Conservation (phyloP, 2,113 vertebrate species). For the Cinclus cinclus region DNA sequence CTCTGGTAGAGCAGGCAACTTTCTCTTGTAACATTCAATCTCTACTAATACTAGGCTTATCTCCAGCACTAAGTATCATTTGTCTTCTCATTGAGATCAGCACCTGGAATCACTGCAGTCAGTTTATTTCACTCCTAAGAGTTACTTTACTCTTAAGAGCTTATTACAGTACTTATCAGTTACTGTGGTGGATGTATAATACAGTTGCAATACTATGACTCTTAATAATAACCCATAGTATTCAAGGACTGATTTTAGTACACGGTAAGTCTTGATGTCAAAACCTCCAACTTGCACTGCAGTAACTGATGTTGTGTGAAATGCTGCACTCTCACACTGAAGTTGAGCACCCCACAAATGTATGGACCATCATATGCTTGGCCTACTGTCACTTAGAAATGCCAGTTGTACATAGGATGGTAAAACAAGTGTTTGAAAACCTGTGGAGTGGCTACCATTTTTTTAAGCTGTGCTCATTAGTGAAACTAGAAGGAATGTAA, state of each 20-base stretch:
- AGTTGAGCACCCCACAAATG: slow-evolving; percentile 26
- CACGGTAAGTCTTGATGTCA: slow-evolving; percentile 70
- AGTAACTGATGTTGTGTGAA: slow-evolving; percentile 65
- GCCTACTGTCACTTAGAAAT: slow-evolving; percentile 35
- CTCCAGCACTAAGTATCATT: slow-evolving; percentile 47
- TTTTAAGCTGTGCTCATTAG: slow-evolving; percentile 35
- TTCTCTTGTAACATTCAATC: slow-evolving; percentile 49
- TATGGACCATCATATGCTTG: slow-evolving; percentile 32
- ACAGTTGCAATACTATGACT: slow-evolving; percentile 18
- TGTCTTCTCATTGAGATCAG: slow-evolving; percentile 58
- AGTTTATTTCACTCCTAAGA: slow-evolving; percentile 66
- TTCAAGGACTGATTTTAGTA: slow-evolving; percentile 19
- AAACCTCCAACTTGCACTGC: slow-evolving; percentile 63
- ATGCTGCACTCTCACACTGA: background rate
- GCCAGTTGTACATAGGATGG: background rate
- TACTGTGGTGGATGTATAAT: slow-evolving; percentile 63
- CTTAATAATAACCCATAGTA: slow-evolving; percentile 54
- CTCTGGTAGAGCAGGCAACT: slow-evolving; percentile 52
- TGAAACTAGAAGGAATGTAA: slow-evolving; percentile 40
- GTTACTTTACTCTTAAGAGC: slow-evolving; percentile 63
- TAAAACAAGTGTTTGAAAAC: slow-evolving; percentile 35
- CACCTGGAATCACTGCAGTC: slow-evolving; percentile 48
- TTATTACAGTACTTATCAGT: slow-evolving; percentile 63
- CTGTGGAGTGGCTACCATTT: slow-evolving; percentile 10
- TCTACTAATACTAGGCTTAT: slow-evolving; percentile 61